These are phyloP conservation scores for Tethya wilhelma DNA, from an alignment of 37 sponge, comb jelly and placozoan genomes.

Conservation along the genomic window DNA sequence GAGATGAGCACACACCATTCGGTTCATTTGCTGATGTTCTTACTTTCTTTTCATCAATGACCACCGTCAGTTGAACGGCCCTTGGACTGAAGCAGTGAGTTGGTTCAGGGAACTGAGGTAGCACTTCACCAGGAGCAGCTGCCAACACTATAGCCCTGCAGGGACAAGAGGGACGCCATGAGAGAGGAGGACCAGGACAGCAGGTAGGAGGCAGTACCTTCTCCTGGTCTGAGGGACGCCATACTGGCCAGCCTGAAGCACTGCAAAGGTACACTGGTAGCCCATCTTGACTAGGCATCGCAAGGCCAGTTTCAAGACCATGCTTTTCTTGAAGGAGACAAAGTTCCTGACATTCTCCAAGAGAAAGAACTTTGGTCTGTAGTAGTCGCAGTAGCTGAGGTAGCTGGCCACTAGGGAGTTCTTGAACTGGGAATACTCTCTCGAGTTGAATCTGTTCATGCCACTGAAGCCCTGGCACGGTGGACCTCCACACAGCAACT, in stretches of 20 bases:
- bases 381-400: conserved; percentile 94
- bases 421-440: conserved; percentile 94
- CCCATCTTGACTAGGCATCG: conserved; percentile 90
- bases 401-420: conserved; percentile 87
- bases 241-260: conserved; percentile 92
- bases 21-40: background rate
- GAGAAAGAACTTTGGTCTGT: conserved; percentile 85
- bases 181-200: background rate
- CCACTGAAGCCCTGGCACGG: conserved; percentile 97
- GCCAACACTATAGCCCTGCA: conserved; percentile 87
- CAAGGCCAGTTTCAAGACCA: conserved; percentile 91
- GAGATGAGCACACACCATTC: background rate
- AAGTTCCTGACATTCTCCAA: conserved; percentile 96
- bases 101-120: conserved; percentile 88
- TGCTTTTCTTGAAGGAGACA: conserved; percentile 90
- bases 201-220: conserved; percentile 32
- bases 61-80: conserved; percentile 74
- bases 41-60: conserved; percentile 77
- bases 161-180: background rate
- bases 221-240: conserved; percentile 93
- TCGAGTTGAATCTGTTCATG: conserved; percentile 94
- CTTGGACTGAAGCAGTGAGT: conserved; percentile 86
- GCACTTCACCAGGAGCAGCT: conserved; percentile 91
- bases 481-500: conserved; percentile 93
- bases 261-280: conserved; percentile 93